Percentiles rank a stretch among this genome's conserved stretches.
These are phyloP conservation scores for Clitarchus hookeri DNA, from an alignment of 2,888 invertebrate species.

Conservation along the genomic window DNA sequence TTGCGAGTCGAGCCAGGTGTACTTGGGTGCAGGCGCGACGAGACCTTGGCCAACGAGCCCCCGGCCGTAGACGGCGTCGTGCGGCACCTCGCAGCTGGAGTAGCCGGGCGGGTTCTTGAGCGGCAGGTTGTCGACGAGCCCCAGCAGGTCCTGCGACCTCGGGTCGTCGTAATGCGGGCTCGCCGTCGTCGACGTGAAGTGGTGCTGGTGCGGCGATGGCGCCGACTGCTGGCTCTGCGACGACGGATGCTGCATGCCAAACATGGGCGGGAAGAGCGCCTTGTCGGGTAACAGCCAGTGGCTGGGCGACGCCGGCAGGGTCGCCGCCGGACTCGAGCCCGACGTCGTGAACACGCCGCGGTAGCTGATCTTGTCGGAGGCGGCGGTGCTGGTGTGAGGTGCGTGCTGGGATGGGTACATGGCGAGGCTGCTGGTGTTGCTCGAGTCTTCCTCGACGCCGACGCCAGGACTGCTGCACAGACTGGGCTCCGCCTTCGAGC, in stretches of 20 bases:
- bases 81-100: conserved; percentile 60
- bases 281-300: conserved; percentile 76
- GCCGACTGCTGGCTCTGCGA: conserved; percentile 56
- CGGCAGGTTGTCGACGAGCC: conserved; percentile 62
- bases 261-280: conserved; percentile 66
- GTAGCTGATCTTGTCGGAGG: conserved; percentile 57
- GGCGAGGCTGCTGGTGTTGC: conserved; percentile 70
- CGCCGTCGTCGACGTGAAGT: conserved; percentile 55
- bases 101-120: conserved; percentile 69
- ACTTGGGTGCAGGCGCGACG: conserved; percentile 60
- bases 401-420: conserved; percentile 57
- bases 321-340: conserved; percentile 58
- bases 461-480: conserved; percentile 65
- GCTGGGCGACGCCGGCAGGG: conserved; percentile 64
- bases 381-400: conserved; percentile 47
- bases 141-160: conserved; percentile 62
- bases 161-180: conserved; percentile 66
- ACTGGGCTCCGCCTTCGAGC: conserved; percentile 66
- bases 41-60: conserved; percentile 56
- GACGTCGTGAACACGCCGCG: conserved; percentile 75
- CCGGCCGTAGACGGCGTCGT: conserved; percentile 61
- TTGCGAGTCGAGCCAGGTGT: conserved; percentile 67
- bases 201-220: conserved; percentile 56
- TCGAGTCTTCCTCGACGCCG: conserved; percentile 76
- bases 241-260: conserved; percentile 57